Conservation (phyloP, 2,888 invertebrate species). For the Acheta domesticus region DNA sequence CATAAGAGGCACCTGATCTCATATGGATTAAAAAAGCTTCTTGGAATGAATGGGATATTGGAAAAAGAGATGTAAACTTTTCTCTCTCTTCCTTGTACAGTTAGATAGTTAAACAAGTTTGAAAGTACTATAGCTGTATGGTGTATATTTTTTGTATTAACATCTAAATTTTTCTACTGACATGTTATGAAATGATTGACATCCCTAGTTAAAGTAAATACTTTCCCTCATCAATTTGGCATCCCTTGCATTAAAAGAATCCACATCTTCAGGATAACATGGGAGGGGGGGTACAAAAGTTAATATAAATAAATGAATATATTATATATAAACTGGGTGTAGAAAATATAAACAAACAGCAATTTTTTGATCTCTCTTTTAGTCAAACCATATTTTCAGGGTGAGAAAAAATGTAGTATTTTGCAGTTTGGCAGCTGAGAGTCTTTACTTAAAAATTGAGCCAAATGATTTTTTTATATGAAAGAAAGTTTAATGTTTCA, state of each 20-base stretch:
- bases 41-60: background rate
- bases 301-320: conserved; percentile 18
- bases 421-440: conserved; percentile 35
- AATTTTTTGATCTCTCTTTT: conserved; percentile 72
- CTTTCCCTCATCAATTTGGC: conserved; percentile 3
- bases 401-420: conserved; percentile 39
- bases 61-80: background rate
- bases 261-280: conserved; percentile 18
- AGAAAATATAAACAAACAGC: conserved; percentile 52
- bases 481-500: conserved; percentile 26
- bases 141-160: conserved; percentile 1
- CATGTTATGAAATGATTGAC: conserved; percentile 9
- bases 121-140: conserved; percentile 1
- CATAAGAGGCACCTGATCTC: too few species aligned
- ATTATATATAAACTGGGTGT: conserved; percentile 18
- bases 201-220: conserved; percentile 7
- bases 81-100: background rate
- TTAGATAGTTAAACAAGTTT: background rate
- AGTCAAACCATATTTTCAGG: conserved; percentile 58
- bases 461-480: conserved; percentile 28
- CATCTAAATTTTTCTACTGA: conserved; percentile 11
- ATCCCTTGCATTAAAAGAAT: background rate
- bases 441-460: conserved; percentile 31
- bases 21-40: too few species aligned
- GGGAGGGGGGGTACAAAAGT: background rate